Percentiles rank a stretch among this genome's conserved stretches.
Conservation (phyloP, 2,113 vertebrate species). For the Hypanus sabinus region DNA sequence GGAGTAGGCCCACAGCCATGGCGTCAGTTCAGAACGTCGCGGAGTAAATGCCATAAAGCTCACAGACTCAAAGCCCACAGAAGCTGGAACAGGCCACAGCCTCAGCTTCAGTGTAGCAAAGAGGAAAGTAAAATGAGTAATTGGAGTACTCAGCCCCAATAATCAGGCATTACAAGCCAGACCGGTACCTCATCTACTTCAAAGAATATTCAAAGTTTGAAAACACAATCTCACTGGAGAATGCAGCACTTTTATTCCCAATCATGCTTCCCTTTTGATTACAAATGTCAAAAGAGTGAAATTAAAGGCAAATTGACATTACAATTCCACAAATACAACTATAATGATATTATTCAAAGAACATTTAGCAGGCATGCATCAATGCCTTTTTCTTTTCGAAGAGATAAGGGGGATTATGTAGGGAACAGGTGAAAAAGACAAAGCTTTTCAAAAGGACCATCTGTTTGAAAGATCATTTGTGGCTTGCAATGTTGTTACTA, state of each 20-base stretch:
- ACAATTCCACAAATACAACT: not conserved
- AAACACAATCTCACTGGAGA: not conserved
- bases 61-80: too few relatives aligned
- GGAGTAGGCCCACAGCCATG: too few relatives aligned
- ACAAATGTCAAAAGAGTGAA: not conserved
- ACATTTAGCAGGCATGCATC: not conserved
- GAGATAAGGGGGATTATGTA: not conserved
- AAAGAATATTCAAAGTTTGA: not conserved
- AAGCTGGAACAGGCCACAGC: too few relatives aligned
- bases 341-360: not conserved
- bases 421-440: too few relatives aligned
- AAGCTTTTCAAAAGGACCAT: too few relatives aligned
- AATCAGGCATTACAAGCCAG: not conserved
- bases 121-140: too few relatives aligned
- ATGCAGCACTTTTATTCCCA: not conserved
- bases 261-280: not conserved
- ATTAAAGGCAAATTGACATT: not conserved
- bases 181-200: not conserved
- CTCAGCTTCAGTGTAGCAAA: too few relatives aligned
- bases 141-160: not conserved
- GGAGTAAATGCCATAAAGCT: too few relatives aligned
- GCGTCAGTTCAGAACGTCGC: too few relatives aligned
- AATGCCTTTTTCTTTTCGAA: not conserved
- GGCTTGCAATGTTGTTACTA: too few relatives aligned
- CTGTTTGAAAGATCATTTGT: too few relatives aligned